Percentiles rank a stretch among this genome's conserved stretches.
These are phyloP conservation scores for Panthera tigris DNA, from an alignment of 2,113 vertebrate species.

Conservation along the genomic window DNA sequence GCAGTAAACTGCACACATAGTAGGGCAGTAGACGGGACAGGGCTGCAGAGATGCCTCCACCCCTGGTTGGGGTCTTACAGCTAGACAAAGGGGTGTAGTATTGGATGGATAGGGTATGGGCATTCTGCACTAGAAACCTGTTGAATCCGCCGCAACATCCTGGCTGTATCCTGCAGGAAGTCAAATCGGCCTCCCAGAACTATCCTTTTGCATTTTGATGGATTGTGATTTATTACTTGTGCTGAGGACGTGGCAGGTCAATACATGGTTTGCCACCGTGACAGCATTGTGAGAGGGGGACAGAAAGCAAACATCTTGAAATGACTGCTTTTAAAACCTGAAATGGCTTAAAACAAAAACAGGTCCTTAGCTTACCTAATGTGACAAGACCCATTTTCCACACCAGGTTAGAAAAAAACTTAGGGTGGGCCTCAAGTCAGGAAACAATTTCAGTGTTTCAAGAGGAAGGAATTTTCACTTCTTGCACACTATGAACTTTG, in stretches of 20 bases:
- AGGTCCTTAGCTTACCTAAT: not conserved
- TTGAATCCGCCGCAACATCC: not conserved
- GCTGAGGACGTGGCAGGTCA: not conserved
- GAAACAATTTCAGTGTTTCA: constrained; percentile 35
- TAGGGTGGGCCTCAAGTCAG: not conserved
- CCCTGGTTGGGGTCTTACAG: not conserved
- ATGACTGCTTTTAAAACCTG: not conserved
- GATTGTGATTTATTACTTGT: not conserved
- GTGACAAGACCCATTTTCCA: not conserved
- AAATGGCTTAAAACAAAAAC: not conserved
- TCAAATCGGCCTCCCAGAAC: not conserved
- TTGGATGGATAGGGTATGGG: not conserved
- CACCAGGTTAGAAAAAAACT: not conserved
- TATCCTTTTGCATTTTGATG: not conserved
- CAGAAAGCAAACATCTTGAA: not conserved
- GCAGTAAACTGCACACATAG: not conserved
- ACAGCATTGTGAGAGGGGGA: not conserved
- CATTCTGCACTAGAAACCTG: not conserved
- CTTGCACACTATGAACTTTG: not conserved
- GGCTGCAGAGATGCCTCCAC: not conserved
- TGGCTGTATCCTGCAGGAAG: not conserved
- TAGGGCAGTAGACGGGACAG: not conserved
- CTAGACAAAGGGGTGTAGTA: not conserved
- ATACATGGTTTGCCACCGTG: not conserved
- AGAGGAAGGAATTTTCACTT: constrained; percentile 3